phyloP scores from a whole-genome alignment of 2,113 vertebrate genomes.

The Pantherophis guttatus region DNA sequence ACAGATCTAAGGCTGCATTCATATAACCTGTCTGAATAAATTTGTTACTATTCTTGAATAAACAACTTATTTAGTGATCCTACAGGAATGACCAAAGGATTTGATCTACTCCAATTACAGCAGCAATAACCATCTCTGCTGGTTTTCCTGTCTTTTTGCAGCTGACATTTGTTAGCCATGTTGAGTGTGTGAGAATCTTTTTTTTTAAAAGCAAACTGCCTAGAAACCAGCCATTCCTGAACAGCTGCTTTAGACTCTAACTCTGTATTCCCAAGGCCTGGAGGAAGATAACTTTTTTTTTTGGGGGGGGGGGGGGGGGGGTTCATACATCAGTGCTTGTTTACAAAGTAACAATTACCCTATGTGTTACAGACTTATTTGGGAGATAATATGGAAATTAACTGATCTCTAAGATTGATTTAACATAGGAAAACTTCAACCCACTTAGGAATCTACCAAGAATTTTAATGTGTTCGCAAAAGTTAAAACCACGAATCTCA shows the following conservation, averaged over 20 bases:
- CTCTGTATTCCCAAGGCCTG: not conserved
- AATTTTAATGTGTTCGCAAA: not conserved
- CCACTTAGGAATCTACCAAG: not conserved
- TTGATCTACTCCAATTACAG: not conserved
- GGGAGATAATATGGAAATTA: not conserved
- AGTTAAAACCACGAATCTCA: not conserved
- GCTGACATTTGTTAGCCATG: not conserved
- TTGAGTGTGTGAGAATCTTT: not conserved
- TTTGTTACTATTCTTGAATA: not conserved
- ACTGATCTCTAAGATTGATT: not conserved
- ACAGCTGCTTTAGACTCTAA: not conserved
- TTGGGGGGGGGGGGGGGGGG: not conserved
- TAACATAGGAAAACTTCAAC: not conserved
- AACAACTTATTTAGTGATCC: not conserved
- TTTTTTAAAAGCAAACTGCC: not conserved
- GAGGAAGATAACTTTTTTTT: not conserved
- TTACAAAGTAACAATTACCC: not conserved
- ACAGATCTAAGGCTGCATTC: not conserved
- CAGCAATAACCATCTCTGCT: not conserved
- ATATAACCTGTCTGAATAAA: not conserved
- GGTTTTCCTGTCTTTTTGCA: not conserved
- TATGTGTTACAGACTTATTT: not conserved
- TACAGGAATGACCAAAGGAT: not conserved
- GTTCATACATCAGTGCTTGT: not conserved
- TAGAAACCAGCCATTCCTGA: not conserved